phyloP scores from a whole-genome alignment of 2,113 vertebrate genomes.

The Scomber scombrus region DNA sequence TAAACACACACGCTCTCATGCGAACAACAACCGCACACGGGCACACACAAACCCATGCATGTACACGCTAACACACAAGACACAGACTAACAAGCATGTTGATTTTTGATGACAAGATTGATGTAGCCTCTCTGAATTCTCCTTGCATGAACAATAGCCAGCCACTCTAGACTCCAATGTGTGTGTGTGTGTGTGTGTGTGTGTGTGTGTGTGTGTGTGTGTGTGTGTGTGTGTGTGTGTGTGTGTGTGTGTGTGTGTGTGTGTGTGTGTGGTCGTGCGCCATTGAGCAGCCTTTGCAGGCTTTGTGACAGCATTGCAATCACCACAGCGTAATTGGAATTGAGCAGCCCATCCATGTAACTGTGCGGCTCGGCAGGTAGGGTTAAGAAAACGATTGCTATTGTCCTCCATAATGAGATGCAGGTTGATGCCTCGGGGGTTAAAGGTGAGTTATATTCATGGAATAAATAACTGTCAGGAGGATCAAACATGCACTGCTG shows the following conservation, averaged over 20 bases:
- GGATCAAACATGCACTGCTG: neutral
- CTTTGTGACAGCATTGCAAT: conserved; percentile 64
- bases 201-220: conserved; percentile 23
- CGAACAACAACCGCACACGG: neutral
- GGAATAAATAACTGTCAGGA: neutral
- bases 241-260: conserved; percentile 20
- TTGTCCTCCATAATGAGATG: conserved; percentile 68
- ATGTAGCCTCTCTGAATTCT: conserved; percentile 66
- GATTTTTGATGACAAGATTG: conserved; percentile 80
- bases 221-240: conserved; percentile 20
- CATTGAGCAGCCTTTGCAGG: conserved; percentile 43
- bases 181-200: conserved; percentile 26
- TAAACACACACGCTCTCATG: conserved; percentile 29
- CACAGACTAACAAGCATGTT: conserved; percentile 73
- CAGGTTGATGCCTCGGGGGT: conserved; percentile 41
- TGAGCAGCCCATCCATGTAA: conserved; percentile 72
- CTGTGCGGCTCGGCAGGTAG: conserved; percentile 44
- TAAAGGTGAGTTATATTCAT: conserved; percentile 44
- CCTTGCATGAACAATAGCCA: conserved; percentile 65
- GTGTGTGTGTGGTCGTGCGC: conserved; percentile 32
- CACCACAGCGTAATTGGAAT: conserved; percentile 76
- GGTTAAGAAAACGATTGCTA: conserved; percentile 53
- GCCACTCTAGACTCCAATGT: conserved; percentile 1
- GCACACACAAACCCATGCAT: neutral
- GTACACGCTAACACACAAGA: neutral